phyloP scores from a whole-genome alignment of 2,888 invertebrate genomes.

The Caenorhabditis japonica region DNA sequence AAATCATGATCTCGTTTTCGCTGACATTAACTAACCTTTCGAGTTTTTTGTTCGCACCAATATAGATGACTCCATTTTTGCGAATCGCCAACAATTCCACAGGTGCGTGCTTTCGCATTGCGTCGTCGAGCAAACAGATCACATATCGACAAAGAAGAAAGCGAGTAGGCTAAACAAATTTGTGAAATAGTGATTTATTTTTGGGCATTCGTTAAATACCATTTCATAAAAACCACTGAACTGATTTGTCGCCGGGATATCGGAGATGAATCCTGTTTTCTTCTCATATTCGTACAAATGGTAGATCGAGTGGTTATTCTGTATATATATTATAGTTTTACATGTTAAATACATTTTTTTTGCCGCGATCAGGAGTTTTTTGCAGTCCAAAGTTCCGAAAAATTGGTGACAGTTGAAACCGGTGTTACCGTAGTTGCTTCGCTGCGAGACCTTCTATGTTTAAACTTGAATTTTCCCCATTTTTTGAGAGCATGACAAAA shows the following conservation, averaged over 20 bases:
- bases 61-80: conserved; percentile 25
- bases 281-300: conserved; percentile 23
- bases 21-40: background rate
- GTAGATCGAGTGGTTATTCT: conserved; percentile 30
- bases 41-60: conserved; percentile 23
- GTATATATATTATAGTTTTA: background rate
- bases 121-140: conserved; percentile 30
- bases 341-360: too few species aligned
- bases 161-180: background rate
- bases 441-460: too few species aligned
- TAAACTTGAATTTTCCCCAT: too few species aligned
- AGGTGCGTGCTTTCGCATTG: background rate
- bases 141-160: conserved; percentile 38
- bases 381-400: too few species aligned
- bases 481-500: too few species aligned
- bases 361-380: too few species aligned
- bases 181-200: too few species aligned
- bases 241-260: too few species aligned
- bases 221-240: conserved; percentile 7
- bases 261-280: conserved; percentile 13
- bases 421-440: too few species aligned
- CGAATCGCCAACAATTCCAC: conserved; percentile 32
- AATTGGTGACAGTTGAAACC: too few species aligned
- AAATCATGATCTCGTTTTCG: background rate
- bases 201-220: too few species aligned